Evolutionary conservation across 2,797 vertebrate genomes (phyloP).

Genomic region (Sitta carolinensis): DNA sequence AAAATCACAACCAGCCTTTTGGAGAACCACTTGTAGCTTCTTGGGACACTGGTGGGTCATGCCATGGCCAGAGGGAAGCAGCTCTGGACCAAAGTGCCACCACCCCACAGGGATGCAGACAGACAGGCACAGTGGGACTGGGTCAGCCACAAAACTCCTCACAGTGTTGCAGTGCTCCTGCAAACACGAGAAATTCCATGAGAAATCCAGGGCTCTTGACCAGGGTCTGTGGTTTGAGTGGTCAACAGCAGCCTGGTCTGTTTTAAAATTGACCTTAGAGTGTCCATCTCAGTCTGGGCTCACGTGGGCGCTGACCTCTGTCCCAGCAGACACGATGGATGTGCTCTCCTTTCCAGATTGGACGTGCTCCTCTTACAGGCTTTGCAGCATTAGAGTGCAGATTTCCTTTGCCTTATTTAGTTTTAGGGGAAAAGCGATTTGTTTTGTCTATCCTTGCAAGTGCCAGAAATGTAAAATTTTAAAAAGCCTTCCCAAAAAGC

Average conservation of each 20-base stretch:
- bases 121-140: accelerated
- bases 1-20: background rate
- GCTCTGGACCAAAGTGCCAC: background rate
- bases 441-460: slow-evolving; percentile 39
- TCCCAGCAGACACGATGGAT: background rate
- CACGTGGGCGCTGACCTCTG: background rate
- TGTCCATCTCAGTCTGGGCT: accelerated
- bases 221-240: background rate
- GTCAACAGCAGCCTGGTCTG: background rate
- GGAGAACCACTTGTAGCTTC: background rate
- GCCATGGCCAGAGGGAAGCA: no score
- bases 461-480: slow-evolving; percentile 17
- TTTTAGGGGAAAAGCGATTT: background rate
- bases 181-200: background rate
- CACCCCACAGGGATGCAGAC: accelerated
- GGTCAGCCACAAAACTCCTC: background rate
- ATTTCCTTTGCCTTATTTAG: slow-evolving; percentile 57
- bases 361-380: background rate
- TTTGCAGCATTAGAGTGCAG: slow-evolving; percentile 21
- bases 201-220: background rate
- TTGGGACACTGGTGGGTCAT: accelerated
- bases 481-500: background rate
- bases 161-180: background rate
- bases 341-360: background rate
- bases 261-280: background rate